Conservation (phyloP, 2,113 vertebrate species). For the Brienomyrus longianalis region DNA sequence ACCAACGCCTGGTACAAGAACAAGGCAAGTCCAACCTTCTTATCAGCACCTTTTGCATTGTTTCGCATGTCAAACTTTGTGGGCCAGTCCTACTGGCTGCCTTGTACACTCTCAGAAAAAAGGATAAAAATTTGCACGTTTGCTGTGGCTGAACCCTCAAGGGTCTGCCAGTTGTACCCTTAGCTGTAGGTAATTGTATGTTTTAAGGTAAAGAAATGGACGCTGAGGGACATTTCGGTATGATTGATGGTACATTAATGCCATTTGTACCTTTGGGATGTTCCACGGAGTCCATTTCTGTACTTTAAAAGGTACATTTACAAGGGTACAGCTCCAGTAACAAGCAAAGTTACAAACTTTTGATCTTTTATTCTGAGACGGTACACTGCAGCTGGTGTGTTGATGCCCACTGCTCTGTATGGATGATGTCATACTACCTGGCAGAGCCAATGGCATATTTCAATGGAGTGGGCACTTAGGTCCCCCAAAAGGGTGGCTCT, state of each 20-base stretch:
- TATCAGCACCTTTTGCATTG: background rate
- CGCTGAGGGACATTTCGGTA: too few species aligned
- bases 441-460: background rate
- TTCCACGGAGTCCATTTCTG: too few species aligned
- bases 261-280: too few species aligned
- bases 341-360: background rate
- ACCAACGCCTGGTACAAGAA: conserved; percentile 61
- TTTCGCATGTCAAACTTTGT: background rate
- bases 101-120: background rate
- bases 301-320: too few species aligned
- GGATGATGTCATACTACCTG: background rate
- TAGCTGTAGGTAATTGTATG: too few species aligned
- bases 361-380: background rate
- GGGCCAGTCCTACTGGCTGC: background rate
- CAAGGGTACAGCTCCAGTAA: background rate
- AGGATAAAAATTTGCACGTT: too few species aligned
- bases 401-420: background rate
- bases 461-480: background rate
- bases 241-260: too few species aligned
- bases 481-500: background rate
- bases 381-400: background rate
- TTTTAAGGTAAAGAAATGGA: too few species aligned
- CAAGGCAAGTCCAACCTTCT: conserved; percentile 43
- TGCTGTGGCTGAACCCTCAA: too few species aligned
- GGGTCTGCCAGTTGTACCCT: too few species aligned